A percentile compares a stretch with the other conserved stretches of the same genome.
These are phyloP conservation scores for Bubo blakistoni DNA, from an alignment of 2,113 vertebrate species.

Conservation along the genomic window DNA sequence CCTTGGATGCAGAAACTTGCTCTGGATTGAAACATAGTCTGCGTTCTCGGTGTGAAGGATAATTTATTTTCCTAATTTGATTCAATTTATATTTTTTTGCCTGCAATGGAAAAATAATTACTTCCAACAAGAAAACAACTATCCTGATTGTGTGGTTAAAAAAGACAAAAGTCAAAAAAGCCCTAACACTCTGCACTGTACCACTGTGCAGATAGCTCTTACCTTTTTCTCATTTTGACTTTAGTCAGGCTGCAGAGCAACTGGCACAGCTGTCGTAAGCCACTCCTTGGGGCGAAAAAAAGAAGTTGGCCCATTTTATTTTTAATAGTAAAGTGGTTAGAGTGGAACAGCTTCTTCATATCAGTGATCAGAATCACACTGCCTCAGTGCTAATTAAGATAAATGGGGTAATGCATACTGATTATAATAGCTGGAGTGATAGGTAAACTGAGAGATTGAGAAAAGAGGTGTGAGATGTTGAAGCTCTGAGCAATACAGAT, in stretches of 20 bases:
- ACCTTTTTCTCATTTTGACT: not conserved
- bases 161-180: not conserved
- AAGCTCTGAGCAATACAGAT: not conserved
- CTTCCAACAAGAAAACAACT: not conserved
- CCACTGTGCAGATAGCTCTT: not conserved
- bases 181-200: not conserved
- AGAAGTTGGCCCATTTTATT: not conserved
- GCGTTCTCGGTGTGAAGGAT: not conserved
- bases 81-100: not conserved
- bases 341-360: not conserved
- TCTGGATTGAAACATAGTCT: not conserved
- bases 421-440: not conserved
- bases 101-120: not conserved
- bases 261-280: not conserved
- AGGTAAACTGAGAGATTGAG: not conserved
- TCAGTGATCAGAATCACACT: not conserved
- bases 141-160: not conserved
- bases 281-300: not conserved
- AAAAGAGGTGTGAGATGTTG: not conserved
- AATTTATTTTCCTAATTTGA: constrained; percentile 19
- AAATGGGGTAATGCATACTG: not conserved
- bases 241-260: not conserved
- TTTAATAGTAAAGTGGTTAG: not conserved
- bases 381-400: not conserved
- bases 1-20: not conserved